Conservation (phyloP, 2,113 vertebrate species). For the Phoxinus phoxinus region DNA sequence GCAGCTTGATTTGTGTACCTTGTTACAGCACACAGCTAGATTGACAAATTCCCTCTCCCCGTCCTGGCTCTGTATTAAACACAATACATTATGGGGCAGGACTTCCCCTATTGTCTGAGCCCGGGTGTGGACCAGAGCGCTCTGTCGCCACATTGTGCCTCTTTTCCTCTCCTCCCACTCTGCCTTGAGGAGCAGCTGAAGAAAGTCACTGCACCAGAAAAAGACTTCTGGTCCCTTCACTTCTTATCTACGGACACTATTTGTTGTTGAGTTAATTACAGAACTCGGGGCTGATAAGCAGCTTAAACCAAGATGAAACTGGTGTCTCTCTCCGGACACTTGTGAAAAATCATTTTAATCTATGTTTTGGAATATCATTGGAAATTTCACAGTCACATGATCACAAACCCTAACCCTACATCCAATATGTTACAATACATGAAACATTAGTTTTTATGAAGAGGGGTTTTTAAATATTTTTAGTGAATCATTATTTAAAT, state of each 20-base stretch:
- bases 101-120: constrained; percentile 52
- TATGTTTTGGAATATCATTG: constrained; percentile 1
- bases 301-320: background rate
- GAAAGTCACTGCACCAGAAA: background rate
- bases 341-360: background rate
- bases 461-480: background rate
- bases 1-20: constrained; percentile 33
- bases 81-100: constrained; percentile 51
- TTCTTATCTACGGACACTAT: constrained; percentile 7
- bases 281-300: background rate
- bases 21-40: constrained; percentile 27
- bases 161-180: constrained; percentile 46
- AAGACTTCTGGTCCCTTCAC: background rate
- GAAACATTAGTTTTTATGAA: background rate
- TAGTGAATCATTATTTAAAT: background rate
- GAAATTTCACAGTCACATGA: background rate
- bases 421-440: background rate
- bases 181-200: constrained; percentile 9
- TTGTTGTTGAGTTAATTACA: constrained; percentile 6
- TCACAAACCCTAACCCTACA: background rate
- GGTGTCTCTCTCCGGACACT: background rate
- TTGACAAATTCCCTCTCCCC: constrained; percentile 35
- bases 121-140: constrained; percentile 46
- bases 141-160: constrained; percentile 49
- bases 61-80: constrained; percentile 37